Percentiles rank a stretch among this genome's conserved stretches.
These are phyloP conservation scores for Cotesia typhae DNA, from an alignment of 1,140 invertebrate species.

Conservation along the genomic window DNA sequence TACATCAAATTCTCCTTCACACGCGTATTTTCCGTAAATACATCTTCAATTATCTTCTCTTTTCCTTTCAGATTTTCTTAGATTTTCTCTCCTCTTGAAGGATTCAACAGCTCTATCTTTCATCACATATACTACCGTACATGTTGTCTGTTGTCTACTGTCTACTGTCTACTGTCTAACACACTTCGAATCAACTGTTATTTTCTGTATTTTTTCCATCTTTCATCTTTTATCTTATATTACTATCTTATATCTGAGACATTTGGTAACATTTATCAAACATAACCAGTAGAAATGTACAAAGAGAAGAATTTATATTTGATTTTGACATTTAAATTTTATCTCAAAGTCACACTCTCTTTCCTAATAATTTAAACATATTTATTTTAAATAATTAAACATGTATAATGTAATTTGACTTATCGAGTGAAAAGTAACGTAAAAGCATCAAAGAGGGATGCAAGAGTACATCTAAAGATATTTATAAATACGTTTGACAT, in stretches of 20 bases:
- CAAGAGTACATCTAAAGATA: constrained; percentile 28
- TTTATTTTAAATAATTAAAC: no score
- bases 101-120: no score
- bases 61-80: constrained; percentile 28
- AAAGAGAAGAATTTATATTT: constrained; percentile 13
- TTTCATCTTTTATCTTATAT: not conserved
- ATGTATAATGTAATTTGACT: constrained; percentile 3
- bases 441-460: constrained; percentile 36
- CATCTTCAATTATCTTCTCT: not conserved
- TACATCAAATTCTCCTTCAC: constrained; percentile 14
- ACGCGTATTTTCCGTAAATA: not conserved
- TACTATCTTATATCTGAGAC: constrained; percentile 18
- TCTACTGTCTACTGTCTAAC: no score
- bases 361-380: no score
- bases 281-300: not conserved
- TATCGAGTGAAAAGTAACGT: constrained; percentile 26
- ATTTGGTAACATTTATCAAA: constrained; percentile 29
- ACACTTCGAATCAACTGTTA: not conserved
- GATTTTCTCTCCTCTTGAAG: constrained; percentile 7
- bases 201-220: constrained; percentile 9
- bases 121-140: no score
- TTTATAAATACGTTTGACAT: constrained; percentile 16
- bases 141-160: no score
- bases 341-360: not conserved
- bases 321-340: constrained; percentile 25